Percentiles rank a stretch among this genome's conserved stretches.
phyloP scores from a whole-genome alignment of 2,113 vertebrate species.

The Tricholaema leucomelas region DNA sequence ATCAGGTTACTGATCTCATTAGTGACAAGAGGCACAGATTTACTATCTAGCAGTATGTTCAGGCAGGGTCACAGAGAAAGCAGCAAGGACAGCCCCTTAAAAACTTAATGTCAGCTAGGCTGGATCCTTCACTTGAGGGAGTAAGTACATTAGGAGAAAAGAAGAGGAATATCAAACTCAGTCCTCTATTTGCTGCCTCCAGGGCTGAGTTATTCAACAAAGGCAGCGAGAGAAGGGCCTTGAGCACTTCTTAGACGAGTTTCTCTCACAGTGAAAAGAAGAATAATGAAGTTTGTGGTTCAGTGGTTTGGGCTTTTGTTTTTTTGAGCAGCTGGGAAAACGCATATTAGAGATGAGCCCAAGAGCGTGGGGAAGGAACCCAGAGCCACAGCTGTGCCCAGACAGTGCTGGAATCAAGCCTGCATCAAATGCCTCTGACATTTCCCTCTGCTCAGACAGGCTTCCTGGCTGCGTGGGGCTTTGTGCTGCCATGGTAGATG shows the following conservation, averaged over 20 bases:
- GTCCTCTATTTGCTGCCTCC: not conserved
- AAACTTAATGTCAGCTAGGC: not conserved
- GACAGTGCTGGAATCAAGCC: not conserved
- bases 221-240: not conserved
- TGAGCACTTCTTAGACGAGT: not conserved
- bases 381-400: not conserved
- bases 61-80: not conserved
- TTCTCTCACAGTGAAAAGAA: not conserved
- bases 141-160: not conserved
- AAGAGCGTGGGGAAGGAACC: not conserved
- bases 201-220: not conserved
- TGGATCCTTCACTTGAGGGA: not conserved
- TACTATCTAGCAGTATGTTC: rapidly evolving
- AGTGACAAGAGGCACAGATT: not conserved
- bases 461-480: too few species aligned
- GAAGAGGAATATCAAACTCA: not conserved
- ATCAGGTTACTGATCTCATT: not conserved
- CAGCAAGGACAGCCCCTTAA: not conserved
- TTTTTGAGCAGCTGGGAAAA: not conserved
- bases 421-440: not conserved
- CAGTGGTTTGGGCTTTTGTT: not conserved
- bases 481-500: too few species aligned
- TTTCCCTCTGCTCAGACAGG: too few species aligned
- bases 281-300: not conserved
- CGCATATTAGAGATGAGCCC: not conserved